Base-by-base conservation (phyloP, 2,888 invertebrate genomes). In the Itoplectis maculator region DNA sequence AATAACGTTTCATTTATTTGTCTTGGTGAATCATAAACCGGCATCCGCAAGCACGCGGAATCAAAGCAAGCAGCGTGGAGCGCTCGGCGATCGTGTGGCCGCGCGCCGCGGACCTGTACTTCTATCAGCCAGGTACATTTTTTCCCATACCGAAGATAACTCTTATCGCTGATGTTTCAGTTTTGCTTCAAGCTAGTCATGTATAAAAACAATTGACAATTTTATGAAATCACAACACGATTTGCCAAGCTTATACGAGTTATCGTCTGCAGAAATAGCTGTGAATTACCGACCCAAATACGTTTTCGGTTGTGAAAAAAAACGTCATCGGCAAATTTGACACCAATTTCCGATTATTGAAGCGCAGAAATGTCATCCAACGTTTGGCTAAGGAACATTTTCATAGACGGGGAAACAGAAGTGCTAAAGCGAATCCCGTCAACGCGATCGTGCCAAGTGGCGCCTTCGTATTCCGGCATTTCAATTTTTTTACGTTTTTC, bases 21-120 rank as follows among this genome's bases (percentile, higher is more conserved):
- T 47, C 20, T 61, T 49, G 59, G 73, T 73, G 73, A 73, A 73
- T 73, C 61, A 47, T 61, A 18, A 49, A 61, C 40, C 51, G 73
- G 20, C 75, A 89, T 91, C 91, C 91, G 92, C 92, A 88, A 85
- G 85, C 84, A 88, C 89, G 91, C 91, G 92, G 91, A 91, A 88
- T 87, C 82, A 89, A 79, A 90, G 83, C 89, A 89, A 88, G 88
- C 92, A 92, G 91, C 91, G 92, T 91, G 92, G 92, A 92, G 92
- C 91, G 88, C 90, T 90, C 91, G 88, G 88, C 90, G 92, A 90
- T 92, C 84, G 86, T 91, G 91, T 92, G 92, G 91, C 92, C 92
- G 91, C 92, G 92, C 78, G 91, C 90, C 89, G 92, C 91, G 91
- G 92, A 92, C 88, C 90, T 92, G 73, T 91, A 89, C 87, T 88